Evolutionary conservation across 1,140 invertebrate genomes (phyloP), one percentile per base, ranked within the genome.

Genomic region (Drosophila trapezifrons): DNA sequence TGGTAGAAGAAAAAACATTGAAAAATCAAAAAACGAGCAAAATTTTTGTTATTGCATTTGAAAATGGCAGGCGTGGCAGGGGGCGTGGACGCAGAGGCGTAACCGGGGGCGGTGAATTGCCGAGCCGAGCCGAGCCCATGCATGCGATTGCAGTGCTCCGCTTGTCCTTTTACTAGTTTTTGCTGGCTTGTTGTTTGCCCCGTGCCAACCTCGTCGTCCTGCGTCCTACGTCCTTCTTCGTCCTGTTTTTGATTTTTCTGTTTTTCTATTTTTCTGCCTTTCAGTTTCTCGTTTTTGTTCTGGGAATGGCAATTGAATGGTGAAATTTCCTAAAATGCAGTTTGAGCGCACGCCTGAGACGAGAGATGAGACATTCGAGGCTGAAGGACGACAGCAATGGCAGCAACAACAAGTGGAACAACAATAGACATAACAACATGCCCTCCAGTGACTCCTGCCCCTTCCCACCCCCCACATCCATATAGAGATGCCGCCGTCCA

Each of bases 21-120:
- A 63, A 79, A 82, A 87, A 63, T 81, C 79, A 83, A 86, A 86
- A 86, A 78, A 58, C 79, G 63, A 87, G 76, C 76, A 83, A 79
- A 79, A 86, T 78, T 86, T 82, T 80, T 86, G 83, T 87, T 86
- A 86, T 86, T 87, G 83, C 83, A 87, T 86, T 86, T 73, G 79
- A 87, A 86, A 86, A 87, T 87, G 84, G 67, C 79, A 79, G 83
- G 83, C 83, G 83, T 86, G 76, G 71, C 65, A 8, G 62, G 66
- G 47, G 81, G 81, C 74, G 74, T 77, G 46, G 40, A 46, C 32
- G 42, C 45, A 52, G 52, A 60, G 81, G 81, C 75, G 74, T 77
- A 47, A 42, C 45, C 32, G 63, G 60, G 54, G 73, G 60, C 72
- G 73, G 64, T 43, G 82, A 75, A 75, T 75, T 81, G 74, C 52